Base-by-base conservation (phyloP, 2,113 vertebrate genomes). In the Phylloscopus whistleri region DNA sequence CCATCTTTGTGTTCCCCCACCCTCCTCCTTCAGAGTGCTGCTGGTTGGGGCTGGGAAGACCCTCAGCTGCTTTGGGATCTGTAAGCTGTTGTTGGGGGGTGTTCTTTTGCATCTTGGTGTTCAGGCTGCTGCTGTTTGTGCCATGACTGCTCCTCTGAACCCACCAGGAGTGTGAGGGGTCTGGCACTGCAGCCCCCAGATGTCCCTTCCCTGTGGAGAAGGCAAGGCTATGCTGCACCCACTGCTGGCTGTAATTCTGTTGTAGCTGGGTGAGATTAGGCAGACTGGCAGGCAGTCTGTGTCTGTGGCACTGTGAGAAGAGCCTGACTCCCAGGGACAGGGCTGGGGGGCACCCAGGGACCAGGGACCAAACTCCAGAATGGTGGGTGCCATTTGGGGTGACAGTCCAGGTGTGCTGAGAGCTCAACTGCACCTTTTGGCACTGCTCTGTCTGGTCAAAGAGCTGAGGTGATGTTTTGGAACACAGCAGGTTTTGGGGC, bases 251-350 rank as follows among this genome's bases (percentile, higher is more conserved):
- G 70, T 53, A 73, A 82, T 88, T 55, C 52, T 28, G 31, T 20
- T 63, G 82, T 63, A 74, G 81, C 37, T 84, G 63, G 69, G 83
- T 69, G 76, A 87, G 62, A 80, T 86, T 2, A 93, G 80, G 82
- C 81, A 95, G 84, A 22, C 43, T 93, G 93, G 92, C 90, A 91
- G 46, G 78, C 86, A 80, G 88, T 64, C 81, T 0, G 0, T 1
- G 9, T n/a, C 70, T 73, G 81, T 7, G 2, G 35, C 39, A 43
- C 66, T 2, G 3, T 30, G 64, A 88, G 68, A 84, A 86, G 85
- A 64, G 76, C 76, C 68, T 66, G 79, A 31, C 51, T 76, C 46
- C 37, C 0, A 0, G 55, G 55, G n/a, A 74, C 73, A 82, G 33
- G 37, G 48, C 62, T 53, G 53, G 52, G 39, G 55, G 83, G 58